A percentile compares a stretch with the other conserved stretches of the same genome.
Evolutionary conservation across 2,113 vertebrate genomes (phyloP).

Genomic region (Eleginops maclovinus): DNA sequence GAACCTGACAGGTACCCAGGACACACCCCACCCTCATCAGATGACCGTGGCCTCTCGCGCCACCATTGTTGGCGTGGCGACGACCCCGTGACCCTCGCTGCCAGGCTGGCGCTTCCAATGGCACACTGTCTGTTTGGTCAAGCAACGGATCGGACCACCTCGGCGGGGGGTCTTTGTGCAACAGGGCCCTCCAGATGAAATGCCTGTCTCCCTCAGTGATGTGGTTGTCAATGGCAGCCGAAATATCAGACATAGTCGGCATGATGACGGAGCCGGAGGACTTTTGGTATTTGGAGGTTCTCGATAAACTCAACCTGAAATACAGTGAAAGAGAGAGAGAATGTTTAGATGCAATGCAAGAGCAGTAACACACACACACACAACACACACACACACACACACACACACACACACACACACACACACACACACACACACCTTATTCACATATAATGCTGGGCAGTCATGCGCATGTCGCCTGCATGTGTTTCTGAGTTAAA

Average conservation of each 20-base stretch:
- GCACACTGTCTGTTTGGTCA: slow-evolving; percentile 20
- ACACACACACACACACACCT: slow-evolving; percentile 11
- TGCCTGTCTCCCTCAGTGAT: slow-evolving; percentile 49
- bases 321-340: not conserved
- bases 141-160: slow-evolving; percentile 19
- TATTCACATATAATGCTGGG: too few species aligned
- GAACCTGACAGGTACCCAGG: slow-evolving; percentile 93
- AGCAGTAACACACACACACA: not conserved
- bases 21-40: slow-evolving; percentile 89
- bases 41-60: slow-evolving; percentile 60
- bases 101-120: slow-evolving; percentile 3
- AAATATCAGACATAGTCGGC: slow-evolving; percentile 38
- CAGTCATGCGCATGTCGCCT: too few species aligned
- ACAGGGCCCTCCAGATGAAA: slow-evolving; percentile 62
- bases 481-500: too few species aligned
- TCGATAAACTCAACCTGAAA: slow-evolving; percentile 60
- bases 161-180: slow-evolving; percentile 60
- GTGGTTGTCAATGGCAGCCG: slow-evolving; percentile 39
- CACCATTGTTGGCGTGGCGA: slow-evolving; percentile 63
- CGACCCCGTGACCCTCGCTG: slow-evolving; percentile 67
- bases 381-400: slow-evolving; percentile 6
- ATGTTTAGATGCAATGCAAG: slow-evolving; percentile 15
- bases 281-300: slow-evolving; percentile 38
- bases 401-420: slow-evolving; percentile 20
- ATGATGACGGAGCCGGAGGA: slow-evolving; percentile 10